phyloP scores from a whole-genome alignment of 2,888 invertebrate genomes.

The Drosophila phalerata region DNA sequence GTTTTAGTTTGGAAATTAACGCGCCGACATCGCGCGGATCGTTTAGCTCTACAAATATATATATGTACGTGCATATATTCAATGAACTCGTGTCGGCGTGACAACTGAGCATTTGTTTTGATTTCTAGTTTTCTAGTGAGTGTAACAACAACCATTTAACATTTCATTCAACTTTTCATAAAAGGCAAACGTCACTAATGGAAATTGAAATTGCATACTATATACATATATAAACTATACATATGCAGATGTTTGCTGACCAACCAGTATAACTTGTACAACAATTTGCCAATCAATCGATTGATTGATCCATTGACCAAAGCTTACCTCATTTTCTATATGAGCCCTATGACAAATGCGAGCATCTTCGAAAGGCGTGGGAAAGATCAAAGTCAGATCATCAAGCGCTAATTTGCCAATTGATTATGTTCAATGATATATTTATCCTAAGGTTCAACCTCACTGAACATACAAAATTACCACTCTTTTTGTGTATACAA shows the following conservation, averaged over 20 bases:
- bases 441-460: background rate
- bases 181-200: background rate
- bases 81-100: conserved; percentile 24
- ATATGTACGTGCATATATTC: conserved; percentile 9
- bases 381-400: conserved; percentile 19
- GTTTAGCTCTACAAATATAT: conserved; percentile 43
- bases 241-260: background rate
- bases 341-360: background rate
- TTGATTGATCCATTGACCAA: conserved; percentile 15
- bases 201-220: background rate
- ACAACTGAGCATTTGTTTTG: conserved; percentile 26
- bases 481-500: background rate
- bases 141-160: conserved; percentile 13
- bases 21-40: conserved; percentile 53
- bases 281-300: conserved; percentile 7
- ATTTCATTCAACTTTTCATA: conserved; percentile 31
- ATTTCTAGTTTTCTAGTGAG: conserved; percentile 35
- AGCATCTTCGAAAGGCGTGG: conserved; percentile 17
- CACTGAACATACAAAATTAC: background rate
- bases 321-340: conserved; percentile 33
- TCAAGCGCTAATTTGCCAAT: conserved; percentile 23
- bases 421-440: background rate
- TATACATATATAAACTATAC: background rate
- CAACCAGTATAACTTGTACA: conserved; percentile 28
- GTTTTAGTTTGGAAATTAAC: conserved; percentile 69